Evolutionary conservation across 2,888 invertebrate genomes (phyloP).

Genomic region (Polietes domitor): DNA sequence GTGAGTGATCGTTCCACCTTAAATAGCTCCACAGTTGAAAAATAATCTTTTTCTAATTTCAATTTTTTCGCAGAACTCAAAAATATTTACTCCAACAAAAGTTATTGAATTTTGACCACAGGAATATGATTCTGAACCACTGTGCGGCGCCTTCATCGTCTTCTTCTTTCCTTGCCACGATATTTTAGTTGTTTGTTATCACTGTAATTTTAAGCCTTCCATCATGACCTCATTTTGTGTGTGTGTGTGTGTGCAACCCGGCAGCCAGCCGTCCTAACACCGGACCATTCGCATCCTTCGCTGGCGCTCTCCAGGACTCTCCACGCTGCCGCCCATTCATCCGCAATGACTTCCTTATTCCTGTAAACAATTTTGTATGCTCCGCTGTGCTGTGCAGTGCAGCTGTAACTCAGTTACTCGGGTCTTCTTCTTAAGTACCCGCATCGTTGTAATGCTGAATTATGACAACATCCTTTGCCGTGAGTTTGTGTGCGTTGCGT

Average conservation of each 20-base stretch:
- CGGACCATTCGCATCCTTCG: not conserved
- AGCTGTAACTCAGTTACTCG: slow-evolving; percentile 19
- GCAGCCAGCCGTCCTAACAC: not conserved
- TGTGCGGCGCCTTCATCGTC: no score
- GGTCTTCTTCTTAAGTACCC: slow-evolving; percentile 61
- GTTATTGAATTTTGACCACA: no score
- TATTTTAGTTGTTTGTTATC: slow-evolving; percentile 29
- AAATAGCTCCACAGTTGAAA: no score
- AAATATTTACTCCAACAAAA: no score
- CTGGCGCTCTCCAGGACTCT: no score
- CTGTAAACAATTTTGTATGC: slow-evolving; percentile 62
- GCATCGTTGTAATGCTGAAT: slow-evolving; percentile 61
- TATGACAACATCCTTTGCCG: slow-evolving; percentile 61
- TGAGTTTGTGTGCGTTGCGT: not conserved
- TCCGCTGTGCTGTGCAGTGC: no score
- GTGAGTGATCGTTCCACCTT: no score
- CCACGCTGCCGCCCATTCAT: not conserved
- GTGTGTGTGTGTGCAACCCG: not conserved
- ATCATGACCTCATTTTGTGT: slow-evolving; percentile 29
- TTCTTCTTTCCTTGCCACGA: not conserved
- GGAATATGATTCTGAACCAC: no score
- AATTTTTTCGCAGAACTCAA: no score
- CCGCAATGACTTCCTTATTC: slow-evolving; percentile 63
- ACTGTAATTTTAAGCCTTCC: slow-evolving; percentile 38
- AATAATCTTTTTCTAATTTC: no score